Conservation (phyloP, 2,113 vertebrate species). For the Peromyscus maniculatus region DNA sequence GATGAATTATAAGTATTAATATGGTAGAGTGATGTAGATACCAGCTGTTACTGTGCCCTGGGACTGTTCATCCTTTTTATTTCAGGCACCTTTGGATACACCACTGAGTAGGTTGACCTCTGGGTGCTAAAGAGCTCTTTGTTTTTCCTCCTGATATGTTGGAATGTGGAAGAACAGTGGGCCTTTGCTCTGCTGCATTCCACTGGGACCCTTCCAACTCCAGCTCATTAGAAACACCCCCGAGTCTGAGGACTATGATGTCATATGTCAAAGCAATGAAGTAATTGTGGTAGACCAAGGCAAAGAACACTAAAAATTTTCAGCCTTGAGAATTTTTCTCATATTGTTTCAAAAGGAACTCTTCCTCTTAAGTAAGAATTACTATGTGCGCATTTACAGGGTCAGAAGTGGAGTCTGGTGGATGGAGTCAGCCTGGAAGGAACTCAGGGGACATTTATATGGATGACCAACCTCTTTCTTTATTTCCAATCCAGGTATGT, state of each 20-base stretch:
- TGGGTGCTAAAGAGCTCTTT: constrained; percentile 75
- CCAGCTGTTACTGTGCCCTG: neutral
- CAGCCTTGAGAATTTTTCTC: constrained; percentile 61
- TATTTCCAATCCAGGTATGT: constrained; percentile 29
- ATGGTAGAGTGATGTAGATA: neutral
- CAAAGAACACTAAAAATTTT: constrained; percentile 72
- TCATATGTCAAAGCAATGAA: constrained; percentile 84
- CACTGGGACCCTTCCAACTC: constrained; percentile 82
- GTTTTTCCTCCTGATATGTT: constrained; percentile 74
- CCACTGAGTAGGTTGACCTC: constrained; percentile 74
- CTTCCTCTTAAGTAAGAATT: constrained; percentile 59
- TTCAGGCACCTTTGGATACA: constrained; percentile 67
- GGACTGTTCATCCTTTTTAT: neutral
- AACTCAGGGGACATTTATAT: neutral
- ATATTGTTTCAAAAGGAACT: constrained; percentile 64
- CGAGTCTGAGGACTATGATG: constrained; percentile 79
- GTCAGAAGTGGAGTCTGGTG: constrained; percentile 47
- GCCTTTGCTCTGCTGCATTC: constrained; percentile 81
- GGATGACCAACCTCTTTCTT: neutral
- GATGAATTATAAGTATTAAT: neutral
- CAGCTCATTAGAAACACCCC: constrained; percentile 84
- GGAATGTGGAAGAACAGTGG: constrained; percentile 84
- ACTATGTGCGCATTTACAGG: constrained; percentile 9
- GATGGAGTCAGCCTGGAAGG: neutral
- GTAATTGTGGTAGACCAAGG: constrained; percentile 73